A percentile compares a stretch with the other conserved stretches of the same genome.
These are phyloP conservation scores for Leptoteleia sp. DNA, from an alignment of 1,140 invertebrate species.

Conservation along the genomic window DNA sequence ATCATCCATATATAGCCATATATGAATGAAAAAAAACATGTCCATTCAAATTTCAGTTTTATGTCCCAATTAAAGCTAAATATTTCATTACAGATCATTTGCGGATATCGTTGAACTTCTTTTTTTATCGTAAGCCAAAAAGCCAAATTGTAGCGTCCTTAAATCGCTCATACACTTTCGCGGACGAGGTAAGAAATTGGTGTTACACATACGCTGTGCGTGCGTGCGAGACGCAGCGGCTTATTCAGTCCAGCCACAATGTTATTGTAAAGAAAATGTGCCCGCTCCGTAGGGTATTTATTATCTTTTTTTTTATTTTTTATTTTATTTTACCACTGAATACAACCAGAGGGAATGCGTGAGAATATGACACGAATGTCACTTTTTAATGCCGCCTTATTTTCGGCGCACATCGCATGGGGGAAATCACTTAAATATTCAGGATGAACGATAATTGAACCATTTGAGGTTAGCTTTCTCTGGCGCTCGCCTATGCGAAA, in stretches of 20 bases:
- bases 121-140: no score
- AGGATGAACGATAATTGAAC: conserved; percentile 25
- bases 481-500: conserved; percentile 12
- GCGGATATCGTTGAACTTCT: no score
- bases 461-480: conserved; percentile 37
- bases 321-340: conserved; percentile 26
- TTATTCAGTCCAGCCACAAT: conserved; percentile 53
- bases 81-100: no score
- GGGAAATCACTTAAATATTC: conserved; percentile 36
- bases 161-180: no score
- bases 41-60: no score
- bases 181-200: conserved; percentile 33
- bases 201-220: conserved; percentile 27
- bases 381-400: conserved; percentile 21
- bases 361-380: conserved; percentile 37
- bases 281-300: conserved; percentile 6
- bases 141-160: no score
- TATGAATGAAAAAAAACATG: no score
- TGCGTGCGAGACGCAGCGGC: conserved; percentile 49
- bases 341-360: conserved; percentile 22
- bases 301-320: no score
- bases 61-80: no score
- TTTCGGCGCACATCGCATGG: not conserved
- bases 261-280: conserved; percentile 53
- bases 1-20: no score